Percentiles rank a stretch among this genome's conserved stretches.
Evolutionary conservation across 2,797 vertebrate genomes (phyloP).

Genomic region (Hoplostethus mediterraneus): DNA sequence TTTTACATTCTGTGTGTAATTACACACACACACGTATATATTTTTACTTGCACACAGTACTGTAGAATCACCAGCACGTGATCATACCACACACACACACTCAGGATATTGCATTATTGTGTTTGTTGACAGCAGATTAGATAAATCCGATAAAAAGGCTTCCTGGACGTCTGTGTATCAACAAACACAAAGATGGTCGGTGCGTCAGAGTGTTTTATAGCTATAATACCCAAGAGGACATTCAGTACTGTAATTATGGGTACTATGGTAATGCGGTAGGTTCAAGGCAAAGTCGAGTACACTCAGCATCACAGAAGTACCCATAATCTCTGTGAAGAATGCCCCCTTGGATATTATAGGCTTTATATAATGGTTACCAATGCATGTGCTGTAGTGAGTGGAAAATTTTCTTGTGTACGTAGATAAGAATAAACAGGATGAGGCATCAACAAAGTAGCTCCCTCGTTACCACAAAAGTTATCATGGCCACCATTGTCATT

Average conservation of each 20-base stretch:
- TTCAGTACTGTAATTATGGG: slow-evolving; percentile 21
- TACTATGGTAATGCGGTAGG: slow-evolving; percentile 8
- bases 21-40: not conserved
- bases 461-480: no score
- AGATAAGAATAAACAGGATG: not conserved
- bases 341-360: slow-evolving; percentile 3
- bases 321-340: not conserved
- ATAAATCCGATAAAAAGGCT: slow-evolving; percentile 26
- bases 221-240: slow-evolving; percentile 18
- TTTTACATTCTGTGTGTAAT: no score
- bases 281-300: slow-evolving; percentile 25
- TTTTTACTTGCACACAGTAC: not conserved
- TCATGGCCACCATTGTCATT: no score
- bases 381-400: not conserved
- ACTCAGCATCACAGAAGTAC: not conserved
- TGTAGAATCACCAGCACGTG: not conserved
- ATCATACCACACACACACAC: not conserved
- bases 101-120: slow-evolving; percentile 7
- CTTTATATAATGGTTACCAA: slow-evolving; percentile 3
- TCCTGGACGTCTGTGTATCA: slow-evolving; percentile 28
- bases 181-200: slow-evolving; percentile 15
- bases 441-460: not conserved
- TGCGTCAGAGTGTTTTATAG: slow-evolving; percentile 46
- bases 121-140: slow-evolving; percentile 31
- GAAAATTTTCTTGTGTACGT: not conserved